Percentiles rank a stretch among this genome's conserved stretches.
phyloP scores from a whole-genome alignment of 2,797 vertebrate species.

The Morus bassanus region DNA sequence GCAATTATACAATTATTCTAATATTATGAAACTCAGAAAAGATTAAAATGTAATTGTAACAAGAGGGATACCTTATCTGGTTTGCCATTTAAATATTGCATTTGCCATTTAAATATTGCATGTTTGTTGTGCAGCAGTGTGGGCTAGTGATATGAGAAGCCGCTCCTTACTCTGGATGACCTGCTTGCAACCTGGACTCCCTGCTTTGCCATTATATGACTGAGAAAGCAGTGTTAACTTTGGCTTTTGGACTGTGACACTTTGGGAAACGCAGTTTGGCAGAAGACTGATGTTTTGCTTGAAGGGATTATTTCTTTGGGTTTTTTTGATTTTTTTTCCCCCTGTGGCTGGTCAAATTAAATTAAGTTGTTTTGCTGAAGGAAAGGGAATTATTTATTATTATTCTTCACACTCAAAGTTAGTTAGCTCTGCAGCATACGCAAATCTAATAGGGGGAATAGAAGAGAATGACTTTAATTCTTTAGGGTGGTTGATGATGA shows the following conservation, averaged over 20 bases:
- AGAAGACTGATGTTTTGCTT: conserved; percentile 51
- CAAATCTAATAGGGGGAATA: conserved; percentile 27
- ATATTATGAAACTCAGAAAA: conserved; percentile 54
- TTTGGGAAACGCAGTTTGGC: conserved; percentile 31
- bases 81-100: conserved; percentile 34
- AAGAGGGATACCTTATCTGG: conserved; percentile 13
- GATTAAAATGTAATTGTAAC: conserved; percentile 44
- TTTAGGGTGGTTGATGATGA: neutral
- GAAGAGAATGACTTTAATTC: conserved; percentile 2
- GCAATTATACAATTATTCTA: conserved; percentile 24
- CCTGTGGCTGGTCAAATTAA: conserved; percentile 40
- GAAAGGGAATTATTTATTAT: conserved; percentile 36
- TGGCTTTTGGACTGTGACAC: neutral
- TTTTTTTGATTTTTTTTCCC: neutral
- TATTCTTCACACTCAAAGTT: conserved; percentile 12
- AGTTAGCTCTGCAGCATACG: conserved; percentile 20
- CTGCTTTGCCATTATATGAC: neutral
- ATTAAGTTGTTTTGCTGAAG: conserved; percentile 53
- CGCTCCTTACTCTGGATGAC: neutral
- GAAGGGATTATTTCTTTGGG: conserved; percentile 45
- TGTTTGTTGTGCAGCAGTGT: neutral
- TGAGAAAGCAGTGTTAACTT: conserved; percentile 21
- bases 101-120: conserved; percentile 41
- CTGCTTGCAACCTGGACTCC: neutral
- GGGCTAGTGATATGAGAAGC: neutral